A percentile compares a stretch with the other conserved stretches of the same genome.
Conservation (phyloP, 1,140 invertebrate genomes). For the Neelides sp. region DNA sequence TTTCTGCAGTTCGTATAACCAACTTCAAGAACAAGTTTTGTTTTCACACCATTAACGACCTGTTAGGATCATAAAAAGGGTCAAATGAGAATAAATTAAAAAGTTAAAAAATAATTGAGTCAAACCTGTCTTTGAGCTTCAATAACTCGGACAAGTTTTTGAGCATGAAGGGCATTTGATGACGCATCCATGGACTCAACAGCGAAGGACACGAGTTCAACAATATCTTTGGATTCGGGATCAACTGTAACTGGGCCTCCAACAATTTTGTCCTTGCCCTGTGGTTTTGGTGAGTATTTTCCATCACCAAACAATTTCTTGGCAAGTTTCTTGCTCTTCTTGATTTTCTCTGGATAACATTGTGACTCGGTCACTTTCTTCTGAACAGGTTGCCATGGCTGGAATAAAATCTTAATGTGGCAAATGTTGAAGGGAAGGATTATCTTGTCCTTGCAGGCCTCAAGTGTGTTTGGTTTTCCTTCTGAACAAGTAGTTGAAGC, state of each 20-base stretch:
- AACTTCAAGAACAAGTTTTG: slow-evolving; percentile 31
- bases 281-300: neutral
- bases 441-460: slow-evolving; percentile 24
- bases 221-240: slow-evolving; percentile 34
- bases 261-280: slow-evolving; percentile 6
- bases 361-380: slow-evolving; percentile 26
- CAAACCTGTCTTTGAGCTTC: slow-evolving; percentile 13
- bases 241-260: slow-evolving; percentile 30
- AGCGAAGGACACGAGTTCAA: slow-evolving; percentile 34
- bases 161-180: slow-evolving; percentile 35
- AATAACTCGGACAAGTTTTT: slow-evolving; percentile 24
- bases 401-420: slow-evolving; percentile 27
- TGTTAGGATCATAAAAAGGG: neutral
- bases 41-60: slow-evolving; percentile 24
- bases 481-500: slow-evolving; percentile 33
- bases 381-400: slow-evolving; percentile 29
- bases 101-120: neutral
- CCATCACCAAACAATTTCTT: slow-evolving; percentile 5
- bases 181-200: slow-evolving; percentile 34
- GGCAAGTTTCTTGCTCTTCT: slow-evolving; percentile 22
- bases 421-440: slow-evolving; percentile 14
- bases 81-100: slow-evolving; percentile 5
- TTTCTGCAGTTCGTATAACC: slow-evolving; percentile 31
- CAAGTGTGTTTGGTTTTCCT: slow-evolving; percentile 18
- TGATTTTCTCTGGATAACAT: slow-evolving; percentile 23